Evolutionary conservation across 2,797 vertebrate species (phyloP).

Genomic region (Natrix natrix): DNA sequence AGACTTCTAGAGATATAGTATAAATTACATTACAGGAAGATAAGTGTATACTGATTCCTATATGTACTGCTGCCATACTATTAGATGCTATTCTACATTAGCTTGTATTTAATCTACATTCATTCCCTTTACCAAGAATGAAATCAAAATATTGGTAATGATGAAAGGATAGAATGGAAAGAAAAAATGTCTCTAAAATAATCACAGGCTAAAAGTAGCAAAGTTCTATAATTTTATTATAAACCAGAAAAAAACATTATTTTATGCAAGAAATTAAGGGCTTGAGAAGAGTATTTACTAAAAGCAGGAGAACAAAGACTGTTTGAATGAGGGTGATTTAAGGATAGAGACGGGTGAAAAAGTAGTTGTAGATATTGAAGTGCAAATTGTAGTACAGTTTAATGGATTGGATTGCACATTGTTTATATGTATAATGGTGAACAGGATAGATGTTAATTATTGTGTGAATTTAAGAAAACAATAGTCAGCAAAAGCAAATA

Average conservation of each 20-base stretch:
- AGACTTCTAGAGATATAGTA: background rate
- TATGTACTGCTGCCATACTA: background rate
- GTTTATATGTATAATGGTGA: background rate
- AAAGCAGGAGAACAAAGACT: background rate
- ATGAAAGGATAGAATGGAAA: background rate
- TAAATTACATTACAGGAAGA: background rate
- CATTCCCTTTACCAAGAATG: background rate
- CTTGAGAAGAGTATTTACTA: background rate
- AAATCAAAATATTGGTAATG: background rate
- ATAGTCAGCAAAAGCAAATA: slow-evolving; percentile 4
- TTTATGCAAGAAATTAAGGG: background rate
- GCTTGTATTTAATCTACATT: background rate
- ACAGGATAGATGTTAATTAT: background rate
- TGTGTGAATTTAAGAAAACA: background rate
- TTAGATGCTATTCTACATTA: background rate
- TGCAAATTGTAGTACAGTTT: background rate
- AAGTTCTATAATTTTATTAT: background rate
- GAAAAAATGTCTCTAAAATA: background rate
- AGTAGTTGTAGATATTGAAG: background rate
- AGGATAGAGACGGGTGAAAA: background rate
- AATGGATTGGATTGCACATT: background rate
- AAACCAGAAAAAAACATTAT: background rate
- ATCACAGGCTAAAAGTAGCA: background rate
- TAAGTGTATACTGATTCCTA: background rate
- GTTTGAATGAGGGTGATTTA: background rate